phyloP scores from a whole-genome alignment of 2,113 vertebrate species.

The Myrmecophaga tridactyla region DNA sequence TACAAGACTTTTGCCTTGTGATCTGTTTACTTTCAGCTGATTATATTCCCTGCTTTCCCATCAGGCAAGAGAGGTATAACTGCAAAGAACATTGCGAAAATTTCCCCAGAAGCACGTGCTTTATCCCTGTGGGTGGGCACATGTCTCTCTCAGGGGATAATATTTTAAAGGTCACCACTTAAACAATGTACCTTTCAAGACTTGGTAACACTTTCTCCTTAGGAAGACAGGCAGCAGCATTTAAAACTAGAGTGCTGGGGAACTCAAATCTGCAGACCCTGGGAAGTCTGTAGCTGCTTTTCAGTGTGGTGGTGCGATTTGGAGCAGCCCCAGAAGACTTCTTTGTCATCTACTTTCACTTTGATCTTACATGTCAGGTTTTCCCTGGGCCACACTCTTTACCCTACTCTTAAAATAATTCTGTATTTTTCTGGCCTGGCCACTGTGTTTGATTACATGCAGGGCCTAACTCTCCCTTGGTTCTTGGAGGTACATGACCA shows the following conservation, averaged over 20 bases:
- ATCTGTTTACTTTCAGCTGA: slow-evolving; percentile 49
- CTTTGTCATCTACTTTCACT: not conserved
- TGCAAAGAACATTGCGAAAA: slow-evolving; percentile 34
- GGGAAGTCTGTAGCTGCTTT: not conserved
- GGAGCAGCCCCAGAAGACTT: not conserved
- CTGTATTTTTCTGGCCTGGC: slow-evolving; percentile 7
- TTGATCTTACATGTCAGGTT: not conserved
- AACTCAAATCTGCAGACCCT: not conserved
- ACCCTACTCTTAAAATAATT: not conserved
- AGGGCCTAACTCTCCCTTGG: slow-evolving; percentile 4
- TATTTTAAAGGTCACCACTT: slow-evolving; percentile 46
- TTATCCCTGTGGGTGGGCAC: not conserved
- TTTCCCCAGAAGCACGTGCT: not conserved
- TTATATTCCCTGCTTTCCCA: slow-evolving; percentile 22
- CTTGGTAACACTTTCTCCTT: not conserved
- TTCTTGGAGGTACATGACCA: not conserved
- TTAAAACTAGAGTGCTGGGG: not conserved
- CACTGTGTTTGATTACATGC: not conserved
- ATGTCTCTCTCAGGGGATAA: not conserved
- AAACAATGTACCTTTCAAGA: slow-evolving; percentile 9
- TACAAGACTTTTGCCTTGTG: slow-evolving; percentile 21
- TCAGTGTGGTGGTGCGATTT: not conserved
- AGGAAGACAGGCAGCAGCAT: not conserved
- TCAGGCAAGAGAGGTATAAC: not conserved
- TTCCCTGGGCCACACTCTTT: not conserved